Percentiles rank a stretch among this genome's conserved stretches.
Conservation (phyloP, 2,113 vertebrate species). For the Leptosomus discolor region DNA sequence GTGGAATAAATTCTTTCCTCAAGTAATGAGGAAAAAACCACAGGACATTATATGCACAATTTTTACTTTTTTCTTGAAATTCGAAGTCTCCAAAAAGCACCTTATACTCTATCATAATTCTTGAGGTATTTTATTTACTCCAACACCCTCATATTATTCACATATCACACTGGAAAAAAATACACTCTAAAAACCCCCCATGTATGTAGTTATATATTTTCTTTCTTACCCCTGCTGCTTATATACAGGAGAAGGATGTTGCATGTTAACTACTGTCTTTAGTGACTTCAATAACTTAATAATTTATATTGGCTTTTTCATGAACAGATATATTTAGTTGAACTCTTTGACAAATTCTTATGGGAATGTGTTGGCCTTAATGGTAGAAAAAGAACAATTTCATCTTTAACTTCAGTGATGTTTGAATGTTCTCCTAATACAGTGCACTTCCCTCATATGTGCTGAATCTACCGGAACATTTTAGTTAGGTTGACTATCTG, state of each 20-base stretch:
- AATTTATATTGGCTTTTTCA: not conserved
- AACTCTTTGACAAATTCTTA: not conserved
- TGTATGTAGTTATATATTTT: not conserved
- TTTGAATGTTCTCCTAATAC: not conserved
- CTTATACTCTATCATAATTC: not conserved
- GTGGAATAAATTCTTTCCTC: not conserved
- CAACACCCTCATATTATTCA: not conserved
- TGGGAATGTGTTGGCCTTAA: not conserved
- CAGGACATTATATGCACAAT: accelerated
- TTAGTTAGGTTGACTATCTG: not conserved
- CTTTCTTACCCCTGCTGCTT: not conserved
- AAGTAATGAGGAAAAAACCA: not conserved
- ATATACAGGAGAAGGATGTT: not conserved
- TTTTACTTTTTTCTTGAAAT: not conserved
- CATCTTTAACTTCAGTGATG: not conserved
- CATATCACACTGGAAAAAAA: not conserved
- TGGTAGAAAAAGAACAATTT: not conserved
- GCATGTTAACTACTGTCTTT: not conserved
- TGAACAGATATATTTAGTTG: not conserved
- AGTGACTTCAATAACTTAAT: not conserved
- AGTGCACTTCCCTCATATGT: not conserved
- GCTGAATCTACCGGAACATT: not conserved
- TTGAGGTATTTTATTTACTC: not conserved
- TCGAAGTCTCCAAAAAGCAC: not conserved
- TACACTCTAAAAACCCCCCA: not conserved